Conservation (phyloP, 2,797 vertebrate genomes). For the Moxostoma hubbsi region DNA sequence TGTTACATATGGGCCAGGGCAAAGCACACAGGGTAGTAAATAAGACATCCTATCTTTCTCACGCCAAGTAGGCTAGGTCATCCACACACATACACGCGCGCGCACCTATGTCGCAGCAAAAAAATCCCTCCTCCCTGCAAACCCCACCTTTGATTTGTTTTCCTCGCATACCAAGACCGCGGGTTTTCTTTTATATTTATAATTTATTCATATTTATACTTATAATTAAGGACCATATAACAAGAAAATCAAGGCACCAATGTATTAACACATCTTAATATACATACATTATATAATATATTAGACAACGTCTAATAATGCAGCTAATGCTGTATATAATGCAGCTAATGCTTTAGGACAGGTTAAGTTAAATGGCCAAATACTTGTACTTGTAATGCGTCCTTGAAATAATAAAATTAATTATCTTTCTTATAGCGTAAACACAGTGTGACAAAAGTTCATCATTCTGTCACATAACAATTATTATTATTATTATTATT, state of each 20-base stretch:
- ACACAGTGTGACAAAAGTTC: not conserved
- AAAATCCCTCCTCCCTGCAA: constrained; percentile 33
- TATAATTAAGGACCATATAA: not conserved
- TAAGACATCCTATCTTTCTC: constrained; percentile 70
- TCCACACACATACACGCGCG: not conserved
- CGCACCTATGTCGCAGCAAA: constrained; percentile 53
- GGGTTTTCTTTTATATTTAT: not conserved
- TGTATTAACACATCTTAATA: no score
- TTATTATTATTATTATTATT: not conserved
- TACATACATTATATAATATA: no score
- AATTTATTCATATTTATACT: no score
- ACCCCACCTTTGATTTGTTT: constrained; percentile 47
- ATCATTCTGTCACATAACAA: constrained; percentile 14
- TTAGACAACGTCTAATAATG: not conserved
- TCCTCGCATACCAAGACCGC: not conserved
- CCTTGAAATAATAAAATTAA: not conserved
- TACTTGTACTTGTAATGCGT: no score
- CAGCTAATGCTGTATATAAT: not conserved
- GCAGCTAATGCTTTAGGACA: not conserved
- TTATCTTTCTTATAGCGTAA: not conserved
- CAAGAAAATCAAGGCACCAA: not conserved
- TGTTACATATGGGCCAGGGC: not conserved
- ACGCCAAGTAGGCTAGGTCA: constrained; percentile 32
- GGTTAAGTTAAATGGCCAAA: no score
- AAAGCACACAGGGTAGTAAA: constrained; percentile 42